Conservation (phyloP, 2,888 invertebrate species). For the Lithodes maja region DNA sequence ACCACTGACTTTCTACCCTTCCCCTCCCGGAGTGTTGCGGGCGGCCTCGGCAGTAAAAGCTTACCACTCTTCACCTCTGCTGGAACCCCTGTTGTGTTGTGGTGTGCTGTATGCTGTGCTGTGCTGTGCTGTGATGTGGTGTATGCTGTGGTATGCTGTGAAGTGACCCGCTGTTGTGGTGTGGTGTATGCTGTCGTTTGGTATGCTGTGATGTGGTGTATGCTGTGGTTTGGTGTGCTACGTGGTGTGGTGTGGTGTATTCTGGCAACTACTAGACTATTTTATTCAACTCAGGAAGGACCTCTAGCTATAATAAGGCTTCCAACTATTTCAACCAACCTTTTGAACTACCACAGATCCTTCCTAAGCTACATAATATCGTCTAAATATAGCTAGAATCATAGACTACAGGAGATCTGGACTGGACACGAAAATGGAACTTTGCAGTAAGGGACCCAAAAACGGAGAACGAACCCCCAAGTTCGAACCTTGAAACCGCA, state of each 20-base stretch:
- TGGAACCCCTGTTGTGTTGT: not conserved
- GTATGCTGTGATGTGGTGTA: not conserved
- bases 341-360: too few species aligned
- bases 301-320: too few species aligned
- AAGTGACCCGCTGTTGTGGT: not conserved
- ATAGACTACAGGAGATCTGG: too few species aligned
- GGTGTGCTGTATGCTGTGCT: not conserved
- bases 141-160: not conserved
- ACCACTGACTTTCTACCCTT: not conserved
- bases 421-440: too few species aligned
- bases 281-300: too few species aligned
- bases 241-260: not conserved
- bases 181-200: not conserved
- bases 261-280: not conserved
- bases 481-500: too few species aligned
- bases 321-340: too few species aligned
- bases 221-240: not conserved
- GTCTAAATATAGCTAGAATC: too few species aligned
- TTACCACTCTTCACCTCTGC: not conserved
- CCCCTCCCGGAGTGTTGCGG: not conserved
- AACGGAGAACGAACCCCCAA: too few species aligned
- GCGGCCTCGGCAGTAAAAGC: not conserved
- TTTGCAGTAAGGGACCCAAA: too few species aligned
- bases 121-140: not conserved
- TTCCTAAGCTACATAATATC: too few species aligned